These are phyloP conservation scores for Sclerurus mexicanus DNA, from an alignment of 2,113 vertebrate species.

Conservation along the genomic window DNA sequence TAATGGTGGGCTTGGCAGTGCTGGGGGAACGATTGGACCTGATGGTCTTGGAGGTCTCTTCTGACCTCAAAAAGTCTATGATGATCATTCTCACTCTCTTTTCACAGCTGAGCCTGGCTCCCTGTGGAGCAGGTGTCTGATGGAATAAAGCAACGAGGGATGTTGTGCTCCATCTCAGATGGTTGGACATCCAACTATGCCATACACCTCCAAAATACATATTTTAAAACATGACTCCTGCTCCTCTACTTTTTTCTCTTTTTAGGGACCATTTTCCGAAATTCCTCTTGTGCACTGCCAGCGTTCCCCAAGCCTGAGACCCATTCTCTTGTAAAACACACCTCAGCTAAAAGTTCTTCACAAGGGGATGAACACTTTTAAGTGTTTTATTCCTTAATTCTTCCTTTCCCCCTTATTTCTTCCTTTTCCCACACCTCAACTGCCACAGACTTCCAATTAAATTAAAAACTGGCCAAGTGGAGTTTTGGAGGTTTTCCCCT, in stretches of 20 bases:
- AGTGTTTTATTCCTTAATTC: neutral
- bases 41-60: neutral
- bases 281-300: neutral
- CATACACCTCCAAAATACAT: neutral
- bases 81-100: neutral
- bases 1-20: neutral
- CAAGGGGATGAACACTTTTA: neutral
- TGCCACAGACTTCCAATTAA: neutral
- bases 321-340: neutral
- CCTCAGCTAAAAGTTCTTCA: neutral
- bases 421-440: neutral
- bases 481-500: neutral
- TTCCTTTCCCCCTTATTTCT: neutral
- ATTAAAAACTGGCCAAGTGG: neutral
- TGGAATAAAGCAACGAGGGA: neutral
- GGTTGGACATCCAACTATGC: neutral
- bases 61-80: neutral
- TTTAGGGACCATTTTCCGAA: neutral
- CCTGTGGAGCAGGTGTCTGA: neutral
- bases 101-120: neutral
- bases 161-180: neutral
- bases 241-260: neutral
- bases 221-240: neutral
- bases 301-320: neutral
- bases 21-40: neutral